Conservation (phyloP, 1,140 invertebrate species). For the Drosophila dunni region DNA sequence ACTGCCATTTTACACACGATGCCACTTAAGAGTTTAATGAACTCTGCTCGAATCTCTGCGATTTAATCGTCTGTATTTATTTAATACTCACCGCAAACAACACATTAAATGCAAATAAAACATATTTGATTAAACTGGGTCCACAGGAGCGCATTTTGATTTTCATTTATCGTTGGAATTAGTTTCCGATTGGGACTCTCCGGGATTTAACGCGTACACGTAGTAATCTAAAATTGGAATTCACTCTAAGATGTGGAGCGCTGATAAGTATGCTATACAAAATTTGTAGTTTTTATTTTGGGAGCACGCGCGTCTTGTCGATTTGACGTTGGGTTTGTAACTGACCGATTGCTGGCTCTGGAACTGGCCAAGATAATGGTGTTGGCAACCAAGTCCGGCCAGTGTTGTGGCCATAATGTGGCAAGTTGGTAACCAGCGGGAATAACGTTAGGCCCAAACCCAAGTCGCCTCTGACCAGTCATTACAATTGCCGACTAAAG, state of each 20-base stretch:
- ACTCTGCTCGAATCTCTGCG: too few species aligned
- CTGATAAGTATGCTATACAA: conserved; percentile 18
- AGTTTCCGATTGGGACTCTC: too few species aligned
- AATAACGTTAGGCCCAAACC: conserved; percentile 18
- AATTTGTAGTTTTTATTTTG: conserved; percentile 12
- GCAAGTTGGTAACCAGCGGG: conserved; percentile 44
- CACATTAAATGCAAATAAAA: conserved; percentile 90
- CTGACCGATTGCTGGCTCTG: conserved; percentile 41
- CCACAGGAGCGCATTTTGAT: conserved; percentile 87
- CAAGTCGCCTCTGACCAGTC: conserved; percentile 37
- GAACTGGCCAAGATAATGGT: conserved; percentile 47
- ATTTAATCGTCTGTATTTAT: not conserved
- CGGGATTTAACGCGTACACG: not conserved
- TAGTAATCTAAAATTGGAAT: conserved; percentile 28
- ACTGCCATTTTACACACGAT: too few species aligned
- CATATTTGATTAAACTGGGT: conserved; percentile 89
- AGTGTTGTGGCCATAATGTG: conserved; percentile 52
- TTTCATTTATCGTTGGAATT: conserved; percentile 42
- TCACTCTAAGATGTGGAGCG: not conserved
- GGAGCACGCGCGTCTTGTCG: conserved; percentile 40
- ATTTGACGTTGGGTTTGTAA: conserved; percentile 47
- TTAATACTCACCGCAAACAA: conserved; percentile 89
- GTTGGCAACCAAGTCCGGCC: conserved; percentile 48
- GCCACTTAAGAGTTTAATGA: too few species aligned
- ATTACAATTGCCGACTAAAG: conserved; percentile 45